Percentiles rank a stretch among this genome's conserved stretches.
phyloP scores from a whole-genome alignment of 37 sponge, comb jelly and placozoan genomes.

The Agelas oroides region DNA sequence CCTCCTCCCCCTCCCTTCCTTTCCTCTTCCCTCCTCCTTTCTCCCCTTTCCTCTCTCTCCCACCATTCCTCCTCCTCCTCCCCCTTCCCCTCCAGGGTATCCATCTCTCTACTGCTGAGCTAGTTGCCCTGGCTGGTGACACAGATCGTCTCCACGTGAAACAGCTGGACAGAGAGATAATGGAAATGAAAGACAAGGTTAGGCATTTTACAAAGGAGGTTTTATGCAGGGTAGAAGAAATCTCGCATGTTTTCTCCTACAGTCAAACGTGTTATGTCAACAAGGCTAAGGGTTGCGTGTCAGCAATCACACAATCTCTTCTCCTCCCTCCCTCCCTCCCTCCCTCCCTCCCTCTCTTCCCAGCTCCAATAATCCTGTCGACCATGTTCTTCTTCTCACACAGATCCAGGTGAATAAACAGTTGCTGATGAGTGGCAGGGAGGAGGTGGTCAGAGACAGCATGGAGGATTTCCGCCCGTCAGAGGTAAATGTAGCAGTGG shows the following conservation, averaged over 20 bases:
- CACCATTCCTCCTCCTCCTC: too few species aligned
- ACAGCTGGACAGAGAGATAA: slow-evolving; percentile 25
- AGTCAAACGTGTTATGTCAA: too few species aligned
- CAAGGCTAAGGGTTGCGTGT: too few species aligned
- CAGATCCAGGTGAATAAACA: slow-evolving; percentile 52
- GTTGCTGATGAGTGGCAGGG: slow-evolving; percentile 14
- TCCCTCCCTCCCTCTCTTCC: too few species aligned
- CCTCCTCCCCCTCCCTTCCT: too few species aligned
- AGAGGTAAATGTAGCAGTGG: slow-evolving; percentile 32
- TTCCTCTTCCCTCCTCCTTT: too few species aligned
- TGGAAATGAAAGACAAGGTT: slow-evolving; percentile 28
- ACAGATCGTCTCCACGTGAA: not conserved
- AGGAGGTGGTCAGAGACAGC: not conserved
- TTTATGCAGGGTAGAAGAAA: too few species aligned
- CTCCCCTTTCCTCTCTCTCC: too few species aligned
- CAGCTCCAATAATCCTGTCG: not conserved
- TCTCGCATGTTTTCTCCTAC: too few species aligned
- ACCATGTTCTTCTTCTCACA: not conserved
- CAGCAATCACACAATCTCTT: too few species aligned
- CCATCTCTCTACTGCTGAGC: slow-evolving; percentile 38
- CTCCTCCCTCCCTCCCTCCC: too few species aligned
- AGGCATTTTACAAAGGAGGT: too few species aligned
- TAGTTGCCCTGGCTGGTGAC: slow-evolving; percentile 14
- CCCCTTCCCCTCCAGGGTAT: slow-evolving; percentile 21
- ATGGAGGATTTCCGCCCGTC: slow-evolving; percentile 34